Base-by-base conservation (phyloP, 2,888 invertebrate species). In the Sinelater perroti region DNA sequence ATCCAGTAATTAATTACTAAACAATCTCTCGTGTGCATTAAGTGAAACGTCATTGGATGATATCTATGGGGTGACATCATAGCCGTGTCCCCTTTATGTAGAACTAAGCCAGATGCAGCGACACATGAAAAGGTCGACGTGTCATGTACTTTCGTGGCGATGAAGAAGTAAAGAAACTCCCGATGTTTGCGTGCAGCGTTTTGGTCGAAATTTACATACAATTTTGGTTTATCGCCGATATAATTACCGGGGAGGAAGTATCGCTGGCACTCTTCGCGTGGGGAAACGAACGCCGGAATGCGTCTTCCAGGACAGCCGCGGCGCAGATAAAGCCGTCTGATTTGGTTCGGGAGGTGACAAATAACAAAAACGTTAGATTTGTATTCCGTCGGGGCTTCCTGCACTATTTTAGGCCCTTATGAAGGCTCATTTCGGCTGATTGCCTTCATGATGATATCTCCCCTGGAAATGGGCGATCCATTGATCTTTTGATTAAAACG, bases 201-300 rank as follows among this genome's bases (percentile, higher is more conserved):
- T 50, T 13, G 30, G 6, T 24, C 8, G 20, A 14, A 40, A 51
- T 51, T 51, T 51, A 24, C 51, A 51, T 51, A 42, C 40, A 51
- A 51, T 38, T 40, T 51, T 38, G 42, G 42, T 51, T 38, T 8
- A 33, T 30, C 33, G 28, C 31, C 33, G 51, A 51, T 51, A 51
- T 31, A 18, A 40, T 14, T 51, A 51, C 40, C 42, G 18, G 51
- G 14, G 26, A 30, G 51, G 42, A 42, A 42, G 21, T 26, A 18
- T 36, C 13, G 14, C 11, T 8, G 30, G 50, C n/a, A 51, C 20
- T 31, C 33, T 49, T 24, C 30, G 24, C 28, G 38, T 31, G 40
- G 40, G 40, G 24, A 24, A 20, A 14, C 14, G 24, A 38, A 24
- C 24, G 7, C 4, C 16, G 6, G 14, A 24, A 40, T 40, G 21